Evolutionary conservation across 2,888 invertebrate species (phyloP).

Genomic region (Germaria angustata): DNA sequence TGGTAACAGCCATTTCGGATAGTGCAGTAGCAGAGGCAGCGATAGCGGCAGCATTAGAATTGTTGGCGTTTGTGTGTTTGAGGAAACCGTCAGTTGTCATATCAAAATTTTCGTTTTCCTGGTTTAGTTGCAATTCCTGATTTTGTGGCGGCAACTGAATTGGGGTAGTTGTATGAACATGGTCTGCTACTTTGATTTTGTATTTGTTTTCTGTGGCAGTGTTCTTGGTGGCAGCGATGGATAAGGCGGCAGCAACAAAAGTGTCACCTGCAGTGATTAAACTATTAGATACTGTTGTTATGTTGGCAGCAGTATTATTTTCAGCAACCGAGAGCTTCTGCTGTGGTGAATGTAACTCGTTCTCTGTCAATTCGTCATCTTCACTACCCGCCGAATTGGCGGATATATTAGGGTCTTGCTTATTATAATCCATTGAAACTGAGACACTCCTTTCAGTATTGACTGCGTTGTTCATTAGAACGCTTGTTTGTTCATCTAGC

Average conservation of each 20-base stretch:
- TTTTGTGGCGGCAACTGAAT: conserved; percentile 26
- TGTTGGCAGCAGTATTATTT: background rate
- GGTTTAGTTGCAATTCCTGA: conserved; percentile 16
- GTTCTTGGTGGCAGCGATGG: conserved; percentile 43
- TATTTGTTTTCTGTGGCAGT: conserved; percentile 15
- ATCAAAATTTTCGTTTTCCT: conserved; percentile 64
- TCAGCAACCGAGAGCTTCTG: background rate
- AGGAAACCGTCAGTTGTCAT: conserved; percentile 4
- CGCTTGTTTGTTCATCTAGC: conserved; percentile 42
- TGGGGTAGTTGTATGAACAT: background rate
- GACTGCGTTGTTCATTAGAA: conserved; percentile 41
- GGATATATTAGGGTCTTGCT: background rate
- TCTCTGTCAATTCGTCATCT: conserved; percentile 52
- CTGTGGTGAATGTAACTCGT: conserved; percentile 49
- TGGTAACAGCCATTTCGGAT: conserved; percentile 35
- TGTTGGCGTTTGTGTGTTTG: background rate
- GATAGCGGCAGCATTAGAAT: background rate
- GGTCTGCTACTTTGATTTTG: conserved; percentile 1
- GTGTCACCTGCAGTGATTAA: background rate
- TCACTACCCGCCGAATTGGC: conserved; percentile 70
- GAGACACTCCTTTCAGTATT: conserved; percentile 61
- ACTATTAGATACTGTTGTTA: background rate
- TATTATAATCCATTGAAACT: conserved; percentile 69
- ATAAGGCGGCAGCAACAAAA: background rate
- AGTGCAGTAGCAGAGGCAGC: background rate